Evolutionary conservation across 2,113 vertebrate species (phyloP), one percentile per base, ranked within the genome.

Genomic region (Picathartes gymnocephalus): DNA sequence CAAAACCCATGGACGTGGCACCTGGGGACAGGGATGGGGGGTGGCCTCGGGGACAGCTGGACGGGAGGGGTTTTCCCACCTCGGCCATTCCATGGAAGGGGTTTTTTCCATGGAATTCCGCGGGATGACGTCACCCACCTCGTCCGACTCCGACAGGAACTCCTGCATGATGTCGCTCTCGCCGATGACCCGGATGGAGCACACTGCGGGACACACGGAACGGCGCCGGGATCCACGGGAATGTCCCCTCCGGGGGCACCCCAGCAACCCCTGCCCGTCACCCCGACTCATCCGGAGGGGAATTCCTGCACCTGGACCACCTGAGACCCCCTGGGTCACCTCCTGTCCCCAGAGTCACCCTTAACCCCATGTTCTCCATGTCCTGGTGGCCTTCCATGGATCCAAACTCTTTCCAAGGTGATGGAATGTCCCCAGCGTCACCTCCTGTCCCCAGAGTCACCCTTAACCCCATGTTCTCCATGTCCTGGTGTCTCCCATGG

Each of bases 161-260:
- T 99, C 99, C 93, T 99, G 99, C 99, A 99, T 99, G 97, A 99
- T 98, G 97, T 99, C 99, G 31, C 99, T 99, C 97, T 99, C 99
- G 13, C 99, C 99, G 10, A 99, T 99, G 66, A 99, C 98, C 21
- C 99, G 98, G 71, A 99, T 99, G 16, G 99, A 99, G 78, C 99
- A 99, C 24, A 99, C 99, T 99, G 97, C 0, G 15, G 82, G 83
- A 96, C 61, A 88, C 57, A 60, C 37, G 13, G 23, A 12, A 5
- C 3, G 48, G 11, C 48, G 45, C 57, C 6, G 15, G 45, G 33
- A 14, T 24, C 9, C 66, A 47, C 65, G 22, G 21, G 21, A 68
- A 35, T 27, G 45, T 48, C 44, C 44, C 35, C 45, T 12, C 45
- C 16, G 10, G 45, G 45, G 11, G 4, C 13, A 17, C 2, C 47